Evolutionary conservation across 2,888 invertebrate genomes (phyloP).

Genomic region (Plagodis pulveraria): DNA sequence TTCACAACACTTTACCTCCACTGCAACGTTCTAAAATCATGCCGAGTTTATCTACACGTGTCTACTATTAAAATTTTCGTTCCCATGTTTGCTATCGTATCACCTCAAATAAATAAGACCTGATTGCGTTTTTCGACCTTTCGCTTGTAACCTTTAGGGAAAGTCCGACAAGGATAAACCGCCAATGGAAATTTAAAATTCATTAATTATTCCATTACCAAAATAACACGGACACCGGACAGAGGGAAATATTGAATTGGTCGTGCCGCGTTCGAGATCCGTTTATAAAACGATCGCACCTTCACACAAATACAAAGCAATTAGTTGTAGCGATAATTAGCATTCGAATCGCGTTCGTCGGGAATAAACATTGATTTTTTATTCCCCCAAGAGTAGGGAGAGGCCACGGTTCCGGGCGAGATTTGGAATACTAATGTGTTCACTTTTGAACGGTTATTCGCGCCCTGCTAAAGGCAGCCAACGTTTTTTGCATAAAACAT

Average conservation of each 20-base stretch:
- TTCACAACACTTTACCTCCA: slow-evolving; percentile 65
- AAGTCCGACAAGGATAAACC: slow-evolving; percentile 27
- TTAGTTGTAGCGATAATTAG: slow-evolving; percentile 79
- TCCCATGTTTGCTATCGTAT: slow-evolving; percentile 9
- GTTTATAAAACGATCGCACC: slow-evolving; percentile 61
- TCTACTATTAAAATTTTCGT: neutral
- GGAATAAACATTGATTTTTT: slow-evolving; percentile 85
- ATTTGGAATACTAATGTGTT: slow-evolving; percentile 82
- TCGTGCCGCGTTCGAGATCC: slow-evolving; percentile 45
- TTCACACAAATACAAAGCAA: slow-evolving; percentile 75
- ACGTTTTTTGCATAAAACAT: slow-evolving; percentile 86
- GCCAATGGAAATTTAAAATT: slow-evolving; percentile 42
- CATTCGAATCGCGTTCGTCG: slow-evolving; percentile 78
- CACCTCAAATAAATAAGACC: slow-evolving; percentile 17
- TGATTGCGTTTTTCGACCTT: slow-evolving; percentile 21
- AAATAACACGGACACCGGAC: slow-evolving; percentile 43
- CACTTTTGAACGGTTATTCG: slow-evolving; percentile 83
- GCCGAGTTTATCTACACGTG: slow-evolving; percentile 8
- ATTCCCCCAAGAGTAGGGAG: slow-evolving; percentile 78
- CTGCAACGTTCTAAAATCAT: slow-evolving; percentile 36
- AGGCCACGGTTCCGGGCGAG: slow-evolving; percentile 64
- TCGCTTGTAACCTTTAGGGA: slow-evolving; percentile 13
- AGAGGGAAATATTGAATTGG: slow-evolving; percentile 51
- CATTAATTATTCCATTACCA: slow-evolving; percentile 46
- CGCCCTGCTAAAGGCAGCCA: slow-evolving; percentile 78